Percentiles rank a stretch among this genome's conserved stretches.
Conservation (phyloP, 2,797 vertebrate genomes). For the Argya squamiceps region DNA sequence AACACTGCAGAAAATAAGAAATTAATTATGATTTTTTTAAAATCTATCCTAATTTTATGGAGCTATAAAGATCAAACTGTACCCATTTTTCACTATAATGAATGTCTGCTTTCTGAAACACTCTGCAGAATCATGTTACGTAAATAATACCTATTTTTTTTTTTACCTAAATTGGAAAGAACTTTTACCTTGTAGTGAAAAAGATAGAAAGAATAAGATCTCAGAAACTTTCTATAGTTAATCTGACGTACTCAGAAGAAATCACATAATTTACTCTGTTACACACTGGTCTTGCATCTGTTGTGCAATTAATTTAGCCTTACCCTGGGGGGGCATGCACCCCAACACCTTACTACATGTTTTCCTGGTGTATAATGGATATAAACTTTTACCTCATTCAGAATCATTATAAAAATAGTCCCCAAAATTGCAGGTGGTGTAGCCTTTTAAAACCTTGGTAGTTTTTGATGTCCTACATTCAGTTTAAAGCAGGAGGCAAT, state of each 20-base stretch:
- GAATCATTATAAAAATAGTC: background rate
- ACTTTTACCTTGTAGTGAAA: background rate
- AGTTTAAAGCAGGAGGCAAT: background rate
- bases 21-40: background rate
- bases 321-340: no score
- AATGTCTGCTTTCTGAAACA: background rate
- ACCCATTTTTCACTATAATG: background rate
- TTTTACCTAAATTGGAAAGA: background rate
- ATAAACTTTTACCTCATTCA: background rate
- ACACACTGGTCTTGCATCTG: background rate
- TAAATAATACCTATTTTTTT: background rate
- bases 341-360: background rate
- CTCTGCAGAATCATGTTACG: background rate
- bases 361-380: background rate
- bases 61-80: background rate
- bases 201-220: background rate
- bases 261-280: background rate
- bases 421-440: background rate
- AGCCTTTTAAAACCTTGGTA: background rate
- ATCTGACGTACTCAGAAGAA: rapidly evolving
- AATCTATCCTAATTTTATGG: background rate
- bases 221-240: background rate
- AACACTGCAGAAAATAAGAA: background rate
- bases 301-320: background rate
- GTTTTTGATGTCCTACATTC: background rate